Evolutionary conservation across 2,113 vertebrate genomes (phyloP).

Genomic region (Theristicus caerulescens): DNA sequence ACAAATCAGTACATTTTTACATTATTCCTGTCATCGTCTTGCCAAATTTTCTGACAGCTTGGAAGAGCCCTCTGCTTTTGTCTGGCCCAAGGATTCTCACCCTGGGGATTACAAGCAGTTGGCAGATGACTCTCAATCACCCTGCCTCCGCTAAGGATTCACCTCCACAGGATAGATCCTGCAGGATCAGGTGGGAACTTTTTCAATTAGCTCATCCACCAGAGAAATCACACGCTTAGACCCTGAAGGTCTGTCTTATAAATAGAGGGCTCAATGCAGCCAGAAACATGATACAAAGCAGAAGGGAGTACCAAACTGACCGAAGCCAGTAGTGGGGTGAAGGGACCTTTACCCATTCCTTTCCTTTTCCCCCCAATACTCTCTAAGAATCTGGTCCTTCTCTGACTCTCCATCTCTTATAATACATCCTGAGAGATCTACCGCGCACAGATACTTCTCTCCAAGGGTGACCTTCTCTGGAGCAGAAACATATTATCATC

Average conservation of each 20-base stretch:
- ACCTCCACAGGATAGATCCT: not conserved
- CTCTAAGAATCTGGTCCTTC: not conserved
- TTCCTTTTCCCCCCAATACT: not conserved
- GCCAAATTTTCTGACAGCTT: constrained; percentile 17
- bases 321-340: not conserved
- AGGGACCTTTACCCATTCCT: not conserved
- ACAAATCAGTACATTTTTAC: not conserved
- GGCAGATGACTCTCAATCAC: not conserved
- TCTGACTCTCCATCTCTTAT: not conserved
- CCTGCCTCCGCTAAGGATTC: not conserved
- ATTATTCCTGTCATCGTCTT: not conserved
- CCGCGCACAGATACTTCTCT: not conserved
- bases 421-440: not conserved
- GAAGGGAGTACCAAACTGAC: not conserved
- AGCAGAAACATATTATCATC: not conserved
- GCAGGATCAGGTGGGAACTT: not conserved
- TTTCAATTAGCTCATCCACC: not conserved
- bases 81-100: constrained; percentile 12
- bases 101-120: not conserved
- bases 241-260: not conserved
- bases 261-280: not conserved
- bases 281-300: not conserved
- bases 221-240: not conserved
- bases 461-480: not conserved
- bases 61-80: not conserved